Evolutionary conservation across 2,888 invertebrate genomes (phyloP).

Genomic region (Aphidoletes aphidimyza): DNA sequence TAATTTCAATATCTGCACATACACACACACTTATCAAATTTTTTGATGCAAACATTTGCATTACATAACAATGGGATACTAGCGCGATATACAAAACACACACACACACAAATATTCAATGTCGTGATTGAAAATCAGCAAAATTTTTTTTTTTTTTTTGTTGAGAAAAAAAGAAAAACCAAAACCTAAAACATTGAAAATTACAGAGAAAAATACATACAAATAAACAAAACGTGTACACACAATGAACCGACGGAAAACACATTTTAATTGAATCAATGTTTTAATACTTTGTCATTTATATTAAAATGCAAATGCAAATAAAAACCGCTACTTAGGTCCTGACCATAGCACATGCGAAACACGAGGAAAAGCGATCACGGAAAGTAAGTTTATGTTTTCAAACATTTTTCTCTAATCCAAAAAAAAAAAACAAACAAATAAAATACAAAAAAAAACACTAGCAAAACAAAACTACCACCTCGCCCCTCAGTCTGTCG

Average conservation of each 20-base stretch:
- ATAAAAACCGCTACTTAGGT: conserved; percentile 61
- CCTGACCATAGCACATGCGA: conserved; percentile 67
- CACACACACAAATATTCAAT: not conserved
- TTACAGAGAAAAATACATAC: too few relatives aligned
- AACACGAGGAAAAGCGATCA: conserved; percentile 56
- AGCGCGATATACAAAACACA: not conserved
- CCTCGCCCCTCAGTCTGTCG: not conserved
- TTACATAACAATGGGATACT: conserved; percentile 20
- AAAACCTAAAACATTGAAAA: too few relatives aligned
- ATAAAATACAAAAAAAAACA: not conserved
- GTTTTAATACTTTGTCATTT: not conserved
- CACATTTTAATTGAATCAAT: too few relatives aligned
- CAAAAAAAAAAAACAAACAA: too few relatives aligned
- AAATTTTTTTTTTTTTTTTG: too few relatives aligned
- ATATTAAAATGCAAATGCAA: not conserved
- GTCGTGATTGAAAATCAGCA: too few relatives aligned
- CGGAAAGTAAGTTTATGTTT: conserved; percentile 65
- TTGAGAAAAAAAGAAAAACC: too few relatives aligned
- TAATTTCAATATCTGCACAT: not conserved
- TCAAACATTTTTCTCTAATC: not conserved
- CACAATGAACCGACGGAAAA: not conserved
- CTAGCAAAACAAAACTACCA: not conserved
- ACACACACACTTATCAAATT: conserved; percentile 38
- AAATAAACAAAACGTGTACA: too few relatives aligned
- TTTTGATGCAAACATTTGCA: not conserved